Evolutionary conservation across 2,888 invertebrate genomes (phyloP).

Genomic region (Dioctria linearis): DNA sequence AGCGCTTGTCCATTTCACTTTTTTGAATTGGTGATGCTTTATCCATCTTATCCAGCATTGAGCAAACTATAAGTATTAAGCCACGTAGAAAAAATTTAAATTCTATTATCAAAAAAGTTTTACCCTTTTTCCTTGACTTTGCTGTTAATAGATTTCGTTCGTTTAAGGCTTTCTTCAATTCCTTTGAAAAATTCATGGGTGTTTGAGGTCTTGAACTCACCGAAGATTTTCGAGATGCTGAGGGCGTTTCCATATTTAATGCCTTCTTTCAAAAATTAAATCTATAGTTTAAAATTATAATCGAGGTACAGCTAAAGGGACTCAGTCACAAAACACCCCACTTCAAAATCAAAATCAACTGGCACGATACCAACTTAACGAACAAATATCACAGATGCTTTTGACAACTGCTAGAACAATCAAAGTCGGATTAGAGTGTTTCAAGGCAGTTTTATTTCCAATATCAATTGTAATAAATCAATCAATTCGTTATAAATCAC

Average conservation of each 20-base stretch:
- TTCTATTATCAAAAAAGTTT: slow-evolving; percentile 7
- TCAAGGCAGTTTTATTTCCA: too few relatives aligned
- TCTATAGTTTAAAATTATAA: neutral
- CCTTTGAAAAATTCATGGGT: slow-evolving; percentile 74
- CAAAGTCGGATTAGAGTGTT: too few relatives aligned
- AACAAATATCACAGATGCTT: neutral
- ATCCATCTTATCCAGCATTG: slow-evolving; percentile 74
- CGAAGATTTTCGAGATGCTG: too few relatives aligned
- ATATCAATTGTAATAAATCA: too few relatives aligned
- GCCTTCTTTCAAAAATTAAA: too few relatives aligned
- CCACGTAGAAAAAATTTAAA: neutral
- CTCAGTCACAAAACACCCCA: neutral
- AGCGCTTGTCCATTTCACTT: slow-evolving; percentile 66
- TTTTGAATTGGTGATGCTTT: slow-evolving; percentile 61
- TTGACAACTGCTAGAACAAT: too few relatives aligned
- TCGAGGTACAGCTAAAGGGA: neutral
- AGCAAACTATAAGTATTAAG: slow-evolving; percentile 71
- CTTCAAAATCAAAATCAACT: slow-evolving; percentile 31
- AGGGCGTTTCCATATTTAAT: slow-evolving; percentile 26
- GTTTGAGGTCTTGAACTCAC: slow-evolving; percentile 62
- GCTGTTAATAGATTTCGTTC: slow-evolving; percentile 77
- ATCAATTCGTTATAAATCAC: too few relatives aligned
- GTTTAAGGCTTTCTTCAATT: slow-evolving; percentile 75
- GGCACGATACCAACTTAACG: neutral
- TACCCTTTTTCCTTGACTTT: slow-evolving; percentile 75